Conservation (phyloP, 2,113 vertebrate species). For the Clarias batrachus region DNA sequence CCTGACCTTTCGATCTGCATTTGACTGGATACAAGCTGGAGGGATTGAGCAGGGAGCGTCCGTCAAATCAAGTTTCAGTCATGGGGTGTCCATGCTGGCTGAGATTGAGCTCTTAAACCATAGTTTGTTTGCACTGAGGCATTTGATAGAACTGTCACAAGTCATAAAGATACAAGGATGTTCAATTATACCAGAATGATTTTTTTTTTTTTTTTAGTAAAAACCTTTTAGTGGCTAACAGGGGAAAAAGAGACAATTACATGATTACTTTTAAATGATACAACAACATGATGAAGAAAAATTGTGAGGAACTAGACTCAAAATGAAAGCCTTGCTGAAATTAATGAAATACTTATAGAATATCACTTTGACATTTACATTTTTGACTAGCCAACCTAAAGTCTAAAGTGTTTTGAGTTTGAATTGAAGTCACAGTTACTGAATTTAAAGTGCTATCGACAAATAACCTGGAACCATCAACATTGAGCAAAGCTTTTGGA, state of each 20-base stretch:
- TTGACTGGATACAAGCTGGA: constrained; percentile 23
- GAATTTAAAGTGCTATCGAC: not conserved
- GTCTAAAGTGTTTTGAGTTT: not conserved
- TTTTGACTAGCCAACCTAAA: not conserved
- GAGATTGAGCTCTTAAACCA: constrained; percentile 41
- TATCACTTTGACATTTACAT: not conserved
- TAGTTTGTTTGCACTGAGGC: constrained; percentile 69
- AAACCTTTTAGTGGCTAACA: not conserved
- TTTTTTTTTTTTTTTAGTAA: not conserved
- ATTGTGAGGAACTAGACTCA: not conserved
- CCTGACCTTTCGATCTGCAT: constrained; percentile 39
- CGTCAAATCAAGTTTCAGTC: constrained; percentile 46
- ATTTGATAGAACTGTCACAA: constrained; percentile 52
- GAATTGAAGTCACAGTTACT: not conserved
- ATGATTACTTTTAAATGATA: not conserved
- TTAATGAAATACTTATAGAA: not conserved
- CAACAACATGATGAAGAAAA: not conserved
- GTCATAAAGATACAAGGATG: constrained; percentile 55
- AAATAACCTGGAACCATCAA: not conserved
- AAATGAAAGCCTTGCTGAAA: not conserved
- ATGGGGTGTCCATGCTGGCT: constrained; percentile 47
- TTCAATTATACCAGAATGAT: constrained; percentile 47
- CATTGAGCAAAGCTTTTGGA: not conserved
- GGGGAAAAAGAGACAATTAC: not conserved
- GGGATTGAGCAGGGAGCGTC: constrained; percentile 24